Evolutionary conservation across 2,113 vertebrate genomes (phyloP).

Genomic region (Hippocampus mohnikei): DNA sequence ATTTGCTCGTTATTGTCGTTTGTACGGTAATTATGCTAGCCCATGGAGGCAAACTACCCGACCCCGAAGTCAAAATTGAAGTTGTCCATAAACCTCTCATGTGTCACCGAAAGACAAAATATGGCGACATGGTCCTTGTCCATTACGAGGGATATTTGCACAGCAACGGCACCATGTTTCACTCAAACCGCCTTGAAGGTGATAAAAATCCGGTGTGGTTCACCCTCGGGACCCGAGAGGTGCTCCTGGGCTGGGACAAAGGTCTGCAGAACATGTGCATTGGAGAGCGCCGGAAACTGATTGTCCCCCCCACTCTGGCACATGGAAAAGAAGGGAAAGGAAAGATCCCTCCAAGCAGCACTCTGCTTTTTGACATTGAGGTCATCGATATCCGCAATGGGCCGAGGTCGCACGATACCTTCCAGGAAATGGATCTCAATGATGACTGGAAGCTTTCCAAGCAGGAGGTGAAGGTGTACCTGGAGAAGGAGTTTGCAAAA

Average conservation of each 20-base stretch:
- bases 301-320: conserved; percentile 82
- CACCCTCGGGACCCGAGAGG: conserved; percentile 88
- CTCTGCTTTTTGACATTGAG: conserved; percentile 89
- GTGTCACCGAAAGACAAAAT: conserved; percentile 85
- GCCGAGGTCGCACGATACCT: conserved; percentile 92
- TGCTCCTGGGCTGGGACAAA: conserved; percentile 90
- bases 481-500: conserved; percentile 91
- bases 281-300: conserved; percentile 88
- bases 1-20: conserved; percentile 55
- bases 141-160: conserved; percentile 89
- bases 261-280: conserved; percentile 89
- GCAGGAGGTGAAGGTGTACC: conserved; percentile 88
- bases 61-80: conserved; percentile 88
- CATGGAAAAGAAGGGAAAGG: conserved; percentile 97
- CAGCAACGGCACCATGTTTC: conserved; percentile 86
- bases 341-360: conserved; percentile 90
- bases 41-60: conserved; percentile 81
- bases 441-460: conserved; percentile 96
- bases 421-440: conserved; percentile 94
- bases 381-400: conserved; percentile 93
- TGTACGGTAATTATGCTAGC: conserved; percentile 60
- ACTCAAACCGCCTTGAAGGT: conserved; percentile 85
- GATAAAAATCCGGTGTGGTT: conserved; percentile 92
- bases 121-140: conserved; percentile 88
- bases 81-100: conserved; percentile 86